Conservation (phyloP, 1,140 invertebrate genomes). For the Charaxes varanes region DNA sequence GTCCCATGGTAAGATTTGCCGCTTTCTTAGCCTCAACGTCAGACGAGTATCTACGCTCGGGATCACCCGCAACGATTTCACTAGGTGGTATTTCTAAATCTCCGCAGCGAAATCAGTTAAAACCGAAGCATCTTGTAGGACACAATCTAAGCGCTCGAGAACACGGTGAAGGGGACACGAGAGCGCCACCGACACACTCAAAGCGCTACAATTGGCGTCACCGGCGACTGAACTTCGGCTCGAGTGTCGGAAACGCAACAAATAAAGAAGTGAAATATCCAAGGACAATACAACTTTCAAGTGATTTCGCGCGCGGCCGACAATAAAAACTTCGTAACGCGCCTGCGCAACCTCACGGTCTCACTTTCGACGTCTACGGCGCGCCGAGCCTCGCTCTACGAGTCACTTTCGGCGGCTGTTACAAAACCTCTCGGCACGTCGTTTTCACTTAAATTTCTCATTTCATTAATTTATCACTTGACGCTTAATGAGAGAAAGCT, state of each 20-base stretch:
- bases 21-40: background rate
- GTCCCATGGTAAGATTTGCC: conserved; percentile 45
- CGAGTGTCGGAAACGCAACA: conserved; percentile 63
- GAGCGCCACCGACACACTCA: conserved; percentile 39
- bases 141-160: conserved; percentile 34
- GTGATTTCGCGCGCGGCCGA: conserved; percentile 71
- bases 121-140: conserved; percentile 21
- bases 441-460: conserved; percentile 56
- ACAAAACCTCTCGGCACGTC: conserved; percentile 56
- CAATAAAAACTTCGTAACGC: conserved; percentile 71
- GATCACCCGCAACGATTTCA: too few species aligned
- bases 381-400: conserved; percentile 41
- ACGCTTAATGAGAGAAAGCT: conserved; percentile 23
- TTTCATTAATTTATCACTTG: conserved; percentile 31
- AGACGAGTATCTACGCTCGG: too few species aligned
- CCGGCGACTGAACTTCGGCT: conserved; percentile 56
- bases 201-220: conserved; percentile 49
- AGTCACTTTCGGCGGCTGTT: conserved; percentile 62
- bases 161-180: conserved; percentile 54
- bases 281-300: conserved; percentile 73
- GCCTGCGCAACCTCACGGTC: conserved; percentile 69
- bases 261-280: conserved; percentile 72
- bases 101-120: conserved; percentile 9
- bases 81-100: background rate
- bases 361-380: conserved; percentile 64